Percentiles rank a stretch among this genome's conserved stretches.
phyloP scores from a whole-genome alignment of 2,113 vertebrate genomes.

The Syngnathus scovelli region DNA sequence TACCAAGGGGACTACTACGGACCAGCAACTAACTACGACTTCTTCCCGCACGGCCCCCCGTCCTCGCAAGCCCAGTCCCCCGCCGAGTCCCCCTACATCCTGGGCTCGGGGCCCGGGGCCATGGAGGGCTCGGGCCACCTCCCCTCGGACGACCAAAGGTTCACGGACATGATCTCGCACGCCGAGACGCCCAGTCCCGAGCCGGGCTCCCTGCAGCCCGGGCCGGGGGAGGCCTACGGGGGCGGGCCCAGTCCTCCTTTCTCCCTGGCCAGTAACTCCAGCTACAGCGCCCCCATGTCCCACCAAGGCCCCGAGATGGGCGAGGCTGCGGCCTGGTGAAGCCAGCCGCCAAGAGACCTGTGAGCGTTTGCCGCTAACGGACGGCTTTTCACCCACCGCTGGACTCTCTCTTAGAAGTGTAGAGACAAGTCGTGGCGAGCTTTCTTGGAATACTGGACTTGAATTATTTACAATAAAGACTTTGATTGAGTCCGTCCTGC shows the following conservation, averaged over 20 bases:
- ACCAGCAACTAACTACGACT: slow-evolving; percentile 88
- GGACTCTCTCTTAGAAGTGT: neutral
- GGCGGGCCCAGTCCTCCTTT: slow-evolving; percentile 92
- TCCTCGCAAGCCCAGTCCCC: slow-evolving; percentile 93
- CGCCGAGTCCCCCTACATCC: slow-evolving; percentile 88
- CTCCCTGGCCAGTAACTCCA: slow-evolving; percentile 87
- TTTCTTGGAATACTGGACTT: slow-evolving; percentile 45
- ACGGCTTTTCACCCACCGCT: slow-evolving; percentile 31
- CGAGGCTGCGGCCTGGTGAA: slow-evolving; percentile 88
- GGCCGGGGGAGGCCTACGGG: slow-evolving; percentile 87
- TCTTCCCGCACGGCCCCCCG: slow-evolving; percentile 92
- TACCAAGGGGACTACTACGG: slow-evolving; percentile 97
- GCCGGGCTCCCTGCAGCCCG: slow-evolving; percentile 86
- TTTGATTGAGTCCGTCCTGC: slow-evolving; percentile 34
- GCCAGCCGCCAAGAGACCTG: neutral
- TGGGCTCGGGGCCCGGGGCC: slow-evolving; percentile 82
- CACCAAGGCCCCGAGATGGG: slow-evolving; percentile 93
- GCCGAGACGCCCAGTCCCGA: slow-evolving; percentile 93
- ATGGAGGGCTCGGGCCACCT: slow-evolving; percentile 88
- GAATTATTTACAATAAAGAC: slow-evolving; percentile 19
- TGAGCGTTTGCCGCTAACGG: slow-evolving; percentile 23
- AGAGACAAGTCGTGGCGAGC: slow-evolving; percentile 33
- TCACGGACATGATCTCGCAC: slow-evolving; percentile 98
- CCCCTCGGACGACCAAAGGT: slow-evolving; percentile 92
- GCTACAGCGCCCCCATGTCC: slow-evolving; percentile 87